Evolutionary conservation across 2,797 vertebrate species (phyloP).

Genomic region (Coendou prehensilis): DNA sequence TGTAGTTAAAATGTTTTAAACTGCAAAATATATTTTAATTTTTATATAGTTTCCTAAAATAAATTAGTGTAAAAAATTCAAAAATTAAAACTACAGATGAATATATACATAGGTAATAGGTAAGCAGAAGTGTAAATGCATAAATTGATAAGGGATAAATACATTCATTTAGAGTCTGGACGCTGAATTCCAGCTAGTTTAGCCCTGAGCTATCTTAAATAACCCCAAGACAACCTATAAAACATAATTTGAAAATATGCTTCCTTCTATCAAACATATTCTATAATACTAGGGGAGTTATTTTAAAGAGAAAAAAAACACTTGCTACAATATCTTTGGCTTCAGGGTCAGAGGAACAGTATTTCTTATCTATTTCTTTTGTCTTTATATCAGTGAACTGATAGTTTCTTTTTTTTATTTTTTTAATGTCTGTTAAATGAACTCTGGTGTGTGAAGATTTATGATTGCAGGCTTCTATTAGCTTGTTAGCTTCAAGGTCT

Average conservation of each 20-base stretch:
- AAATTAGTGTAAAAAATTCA: background rate
- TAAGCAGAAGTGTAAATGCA: background rate
- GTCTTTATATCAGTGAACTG: background rate
- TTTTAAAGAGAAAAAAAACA: background rate
- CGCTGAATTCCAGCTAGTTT: rapidly evolving
- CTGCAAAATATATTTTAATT: background rate
- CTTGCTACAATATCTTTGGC: background rate
- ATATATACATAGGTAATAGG: background rate
- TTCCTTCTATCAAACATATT: background rate
- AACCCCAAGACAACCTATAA: background rate
- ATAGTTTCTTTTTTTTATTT: background rate
- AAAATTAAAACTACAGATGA: background rate
- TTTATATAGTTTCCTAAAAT: background rate
- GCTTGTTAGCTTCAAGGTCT: background rate
- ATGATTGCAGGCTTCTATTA: background rate
- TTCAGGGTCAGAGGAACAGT: background rate
- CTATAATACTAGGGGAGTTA: background rate
- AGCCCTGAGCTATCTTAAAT: background rate
- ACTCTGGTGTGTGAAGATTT: background rate
- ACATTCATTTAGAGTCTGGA: background rate
- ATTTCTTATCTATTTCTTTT: background rate
- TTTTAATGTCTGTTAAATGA: background rate
- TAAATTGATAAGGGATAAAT: background rate
- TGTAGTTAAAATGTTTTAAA: background rate
- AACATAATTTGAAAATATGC: background rate